Conservation (phyloP, 2,113 vertebrate genomes). For the Stegostoma tigrinum region DNA sequence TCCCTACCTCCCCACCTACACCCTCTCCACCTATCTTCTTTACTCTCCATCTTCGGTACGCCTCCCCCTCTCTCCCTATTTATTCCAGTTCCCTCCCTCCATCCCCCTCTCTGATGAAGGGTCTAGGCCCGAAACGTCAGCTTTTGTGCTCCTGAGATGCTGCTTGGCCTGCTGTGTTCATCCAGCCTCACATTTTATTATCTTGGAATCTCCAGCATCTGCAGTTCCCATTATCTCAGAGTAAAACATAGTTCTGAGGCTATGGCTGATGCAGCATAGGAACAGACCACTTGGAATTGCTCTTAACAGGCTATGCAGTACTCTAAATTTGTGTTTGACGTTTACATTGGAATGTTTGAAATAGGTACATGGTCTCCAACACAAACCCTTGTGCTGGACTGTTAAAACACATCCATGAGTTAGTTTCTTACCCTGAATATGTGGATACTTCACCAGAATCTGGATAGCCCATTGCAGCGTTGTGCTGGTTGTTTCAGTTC, state of each 20-base stretch:
- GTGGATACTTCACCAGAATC: not conserved
- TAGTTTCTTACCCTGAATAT: constrained; percentile 24
- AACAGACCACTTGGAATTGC: not conserved
- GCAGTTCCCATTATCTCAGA: too few species aligned
- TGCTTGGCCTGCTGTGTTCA: too few species aligned
- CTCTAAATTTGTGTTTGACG: not conserved
- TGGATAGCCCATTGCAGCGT: not conserved
- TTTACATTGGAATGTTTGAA: not conserved
- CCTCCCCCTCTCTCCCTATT: too few species aligned
- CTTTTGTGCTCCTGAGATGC: too few species aligned
- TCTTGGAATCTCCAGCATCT: too few species aligned
- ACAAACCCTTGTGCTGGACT: not conserved
- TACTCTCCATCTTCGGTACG: too few species aligned
- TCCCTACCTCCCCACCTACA: too few species aligned
- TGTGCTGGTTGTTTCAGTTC: constrained; percentile 19
- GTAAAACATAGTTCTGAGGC: not conserved
- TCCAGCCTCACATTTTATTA: too few species aligned
- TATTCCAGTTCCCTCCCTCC: too few species aligned
- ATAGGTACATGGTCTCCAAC: not conserved
- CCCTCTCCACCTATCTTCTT: too few species aligned
- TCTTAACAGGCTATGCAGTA: not conserved
- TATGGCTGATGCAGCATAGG: not conserved
- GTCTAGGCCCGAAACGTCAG: too few species aligned
- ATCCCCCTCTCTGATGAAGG: too few species aligned
- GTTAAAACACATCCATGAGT: not conserved